These are phyloP conservation scores for Smutsia gigantea DNA, from an alignment of 2,797 vertebrate genomes.

Conservation along the genomic window DNA sequence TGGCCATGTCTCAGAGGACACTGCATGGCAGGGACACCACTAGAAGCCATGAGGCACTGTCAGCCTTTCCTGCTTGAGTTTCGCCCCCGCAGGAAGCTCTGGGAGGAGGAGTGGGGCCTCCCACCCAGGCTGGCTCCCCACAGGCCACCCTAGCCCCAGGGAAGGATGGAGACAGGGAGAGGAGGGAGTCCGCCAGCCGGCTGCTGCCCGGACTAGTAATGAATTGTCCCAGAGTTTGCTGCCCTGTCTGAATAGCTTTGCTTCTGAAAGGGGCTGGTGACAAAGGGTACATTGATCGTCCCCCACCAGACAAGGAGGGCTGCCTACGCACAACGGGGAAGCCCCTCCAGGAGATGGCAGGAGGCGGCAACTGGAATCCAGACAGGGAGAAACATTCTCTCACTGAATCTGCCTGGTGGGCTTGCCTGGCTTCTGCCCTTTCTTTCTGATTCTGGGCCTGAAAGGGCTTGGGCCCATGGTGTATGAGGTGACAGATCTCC, in stretches of 20 bases:
- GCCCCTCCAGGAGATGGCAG: neutral
- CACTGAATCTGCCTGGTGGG: neutral
- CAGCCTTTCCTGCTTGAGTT: neutral
- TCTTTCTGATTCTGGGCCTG: neutral
- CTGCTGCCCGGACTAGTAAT: slow-evolving; percentile 24
- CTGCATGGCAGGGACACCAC: neutral
- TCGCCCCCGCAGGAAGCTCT: neutral
- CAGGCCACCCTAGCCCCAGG: neutral
- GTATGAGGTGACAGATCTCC: neutral
- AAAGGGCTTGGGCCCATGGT: neutral
- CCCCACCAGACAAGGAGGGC: slow-evolving; percentile 15
- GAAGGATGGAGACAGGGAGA: neutral
- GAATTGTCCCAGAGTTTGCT: slow-evolving; percentile 73
- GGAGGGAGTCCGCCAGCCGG: neutral
- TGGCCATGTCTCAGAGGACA: neutral
- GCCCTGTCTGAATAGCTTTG: slow-evolving; percentile 76
- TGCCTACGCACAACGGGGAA: neutral
- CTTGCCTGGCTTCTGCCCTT: neutral
- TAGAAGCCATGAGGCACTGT: neutral
- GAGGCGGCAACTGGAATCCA: neutral
- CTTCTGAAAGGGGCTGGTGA: slow-evolving; percentile 79
- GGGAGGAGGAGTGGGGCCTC: neutral
- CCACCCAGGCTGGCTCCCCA: neutral
- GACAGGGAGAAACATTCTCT: neutral
- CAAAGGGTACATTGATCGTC: slow-evolving; percentile 84